Evolutionary conservation across 2,888 invertebrate genomes (phyloP).

Genomic region (Catocala fraxini): DNA sequence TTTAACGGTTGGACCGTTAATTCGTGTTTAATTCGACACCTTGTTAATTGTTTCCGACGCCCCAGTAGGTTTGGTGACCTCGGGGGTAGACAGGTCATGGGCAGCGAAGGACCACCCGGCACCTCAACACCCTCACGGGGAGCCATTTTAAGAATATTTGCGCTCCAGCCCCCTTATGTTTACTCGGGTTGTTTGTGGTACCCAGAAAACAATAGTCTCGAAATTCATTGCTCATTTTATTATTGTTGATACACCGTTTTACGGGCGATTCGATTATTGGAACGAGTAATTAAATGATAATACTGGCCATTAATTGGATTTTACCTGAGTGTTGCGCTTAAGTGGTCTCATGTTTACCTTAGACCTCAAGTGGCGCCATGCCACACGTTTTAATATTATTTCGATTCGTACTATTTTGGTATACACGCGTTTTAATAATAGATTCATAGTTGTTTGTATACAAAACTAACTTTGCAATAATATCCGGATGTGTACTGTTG

Average conservation of each 20-base stretch:
- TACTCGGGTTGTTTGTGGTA: constrained; percentile 86
- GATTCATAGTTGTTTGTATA: constrained; percentile 10
- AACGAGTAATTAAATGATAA: constrained; percentile 87
- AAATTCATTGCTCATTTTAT: constrained; percentile 88
- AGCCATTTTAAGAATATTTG: constrained; percentile 87
- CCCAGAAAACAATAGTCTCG: constrained; percentile 87
- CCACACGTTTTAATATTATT: constrained; percentile 37
- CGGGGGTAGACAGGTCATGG: constrained; percentile 71
- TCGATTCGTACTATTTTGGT: constrained; percentile 10
- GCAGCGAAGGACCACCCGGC: constrained; percentile 69
- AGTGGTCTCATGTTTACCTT: constrained; percentile 53
- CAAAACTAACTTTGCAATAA: constrained; percentile 9
- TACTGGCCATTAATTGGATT: constrained; percentile 86
- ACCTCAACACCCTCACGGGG: constrained; percentile 71
- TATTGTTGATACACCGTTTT: constrained; percentile 87
- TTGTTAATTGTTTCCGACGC: constrained; percentile 87
- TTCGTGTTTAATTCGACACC: constrained; percentile 88
- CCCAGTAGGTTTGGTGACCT: constrained; percentile 85
- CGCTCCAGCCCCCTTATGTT: constrained; percentile 80
- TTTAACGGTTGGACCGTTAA: constrained; percentile 85
- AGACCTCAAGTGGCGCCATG: constrained; percentile 37
- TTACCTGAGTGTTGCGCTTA: constrained; percentile 76
- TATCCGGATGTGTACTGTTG: background rate
- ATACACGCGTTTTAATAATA: constrained; percentile 17
- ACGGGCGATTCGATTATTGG: constrained; percentile 87